These are phyloP conservation scores for Pristionchus entomophagus DNA, from an alignment of 2,888 invertebrate species.

Conservation along the genomic window DNA sequence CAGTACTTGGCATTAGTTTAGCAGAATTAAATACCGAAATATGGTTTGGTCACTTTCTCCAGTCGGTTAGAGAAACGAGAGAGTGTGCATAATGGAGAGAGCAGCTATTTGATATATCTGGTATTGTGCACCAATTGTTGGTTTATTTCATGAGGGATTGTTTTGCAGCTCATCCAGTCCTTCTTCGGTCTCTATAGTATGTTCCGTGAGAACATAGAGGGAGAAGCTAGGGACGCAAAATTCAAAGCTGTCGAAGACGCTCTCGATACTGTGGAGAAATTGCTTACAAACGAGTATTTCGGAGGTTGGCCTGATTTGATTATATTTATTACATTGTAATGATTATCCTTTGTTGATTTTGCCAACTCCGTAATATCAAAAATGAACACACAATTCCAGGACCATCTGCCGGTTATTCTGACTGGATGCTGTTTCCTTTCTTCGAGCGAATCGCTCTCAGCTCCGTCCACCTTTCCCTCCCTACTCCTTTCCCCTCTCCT, in stretches of 20 bases:
- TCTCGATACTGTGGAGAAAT: constrained; percentile 60
- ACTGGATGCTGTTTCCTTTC: constrained; percentile 62
- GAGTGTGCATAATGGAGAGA: no score
- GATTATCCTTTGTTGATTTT: background rate
- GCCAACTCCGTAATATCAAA: background rate
- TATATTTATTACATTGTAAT: background rate
- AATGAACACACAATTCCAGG: constrained; percentile 43
- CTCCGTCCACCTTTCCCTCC: background rate
- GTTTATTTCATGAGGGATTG: no score
- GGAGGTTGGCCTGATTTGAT: constrained; percentile 52
- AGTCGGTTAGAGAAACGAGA: no score
- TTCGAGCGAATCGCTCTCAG: constrained; percentile 56
- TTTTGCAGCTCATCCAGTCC: constrained; percentile 50
- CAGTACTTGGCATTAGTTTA: no score
- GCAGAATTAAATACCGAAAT: no score
- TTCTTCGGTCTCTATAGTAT: constrained; percentile 53
- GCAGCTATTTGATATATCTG: no score
- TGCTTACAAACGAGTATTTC: constrained; percentile 58
- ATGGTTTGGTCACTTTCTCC: no score
- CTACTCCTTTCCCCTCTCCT: background rate
- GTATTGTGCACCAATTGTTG: no score
- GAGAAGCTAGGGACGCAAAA: constrained; percentile 53
- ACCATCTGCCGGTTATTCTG: constrained; percentile 57
- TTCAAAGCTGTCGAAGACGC: constrained; percentile 56
- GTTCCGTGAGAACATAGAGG: constrained; percentile 48